Evolutionary conservation across 2,113 vertebrate species (phyloP).

Genomic region (Marmota monax): DNA sequence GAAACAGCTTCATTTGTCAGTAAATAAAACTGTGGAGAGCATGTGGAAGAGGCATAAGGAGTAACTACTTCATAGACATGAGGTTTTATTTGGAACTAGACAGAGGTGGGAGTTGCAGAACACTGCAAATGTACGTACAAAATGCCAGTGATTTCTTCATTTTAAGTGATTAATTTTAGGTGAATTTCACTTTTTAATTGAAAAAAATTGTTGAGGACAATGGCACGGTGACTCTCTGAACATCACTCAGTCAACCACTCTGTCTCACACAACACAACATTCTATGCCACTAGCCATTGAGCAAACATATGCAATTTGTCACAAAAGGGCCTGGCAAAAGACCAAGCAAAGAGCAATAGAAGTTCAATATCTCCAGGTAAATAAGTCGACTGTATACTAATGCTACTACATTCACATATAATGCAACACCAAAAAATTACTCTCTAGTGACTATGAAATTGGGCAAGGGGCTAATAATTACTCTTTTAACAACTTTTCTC

Average conservation of each 20-base stretch:
- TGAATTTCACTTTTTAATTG: not conserved
- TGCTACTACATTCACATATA: not conserved
- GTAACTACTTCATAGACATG: not conserved
- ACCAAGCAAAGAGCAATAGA: not conserved
- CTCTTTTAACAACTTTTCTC: not conserved
- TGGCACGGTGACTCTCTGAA: not conserved
- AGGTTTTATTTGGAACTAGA: constrained; percentile 7
- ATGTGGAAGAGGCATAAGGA: not conserved
- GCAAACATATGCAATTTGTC: not conserved
- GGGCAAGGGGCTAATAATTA: not conserved
- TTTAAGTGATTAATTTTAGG: not conserved
- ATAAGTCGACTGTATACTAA: not conserved
- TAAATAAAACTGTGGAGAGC: not conserved
- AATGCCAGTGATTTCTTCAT: not conserved
- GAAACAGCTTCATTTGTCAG: constrained; percentile 26
- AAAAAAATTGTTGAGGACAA: not conserved
- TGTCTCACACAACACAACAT: not conserved
- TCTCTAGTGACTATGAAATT: not conserved
- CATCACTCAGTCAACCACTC: not conserved
- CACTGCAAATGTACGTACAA: not conserved
- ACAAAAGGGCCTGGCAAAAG: not conserved
- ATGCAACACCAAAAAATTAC: not conserved
- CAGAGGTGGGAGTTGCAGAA: not conserved
- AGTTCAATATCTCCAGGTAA: not conserved
- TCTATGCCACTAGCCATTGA: not conserved